Conservation (phyloP, 2,113 vertebrate genomes). For the Cyanoramphus novaezelandiae region DNA sequence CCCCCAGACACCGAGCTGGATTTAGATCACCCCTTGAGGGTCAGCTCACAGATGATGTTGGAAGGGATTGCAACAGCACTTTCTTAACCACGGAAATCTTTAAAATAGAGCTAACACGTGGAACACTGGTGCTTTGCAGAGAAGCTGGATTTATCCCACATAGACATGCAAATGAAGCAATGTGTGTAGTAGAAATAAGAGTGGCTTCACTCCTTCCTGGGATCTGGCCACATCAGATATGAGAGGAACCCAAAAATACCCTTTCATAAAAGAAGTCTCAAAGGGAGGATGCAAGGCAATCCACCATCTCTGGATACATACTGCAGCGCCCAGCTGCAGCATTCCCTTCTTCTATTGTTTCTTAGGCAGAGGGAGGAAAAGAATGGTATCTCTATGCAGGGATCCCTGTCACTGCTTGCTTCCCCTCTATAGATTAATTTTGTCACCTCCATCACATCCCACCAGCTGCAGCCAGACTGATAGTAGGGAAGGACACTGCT, state of each 20-base stretch:
- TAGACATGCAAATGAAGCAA: fast-evolving
- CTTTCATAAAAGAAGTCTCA: neutral
- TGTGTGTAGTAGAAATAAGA: neutral
- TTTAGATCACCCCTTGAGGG: neutral
- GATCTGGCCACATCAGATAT: neutral
- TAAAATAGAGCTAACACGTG: neutral
- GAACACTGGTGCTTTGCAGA: neutral
- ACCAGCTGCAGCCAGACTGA: neutral
- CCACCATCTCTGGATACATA: neutral
- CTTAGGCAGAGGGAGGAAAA: neutral
- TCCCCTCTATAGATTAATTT: neutral
- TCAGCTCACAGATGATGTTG: neutral
- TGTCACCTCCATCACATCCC: neutral
- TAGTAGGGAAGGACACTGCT: neutral
- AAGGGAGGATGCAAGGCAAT: neutral
- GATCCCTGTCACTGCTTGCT: neutral
- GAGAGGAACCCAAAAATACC: neutral
- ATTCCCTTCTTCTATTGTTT: neutral
- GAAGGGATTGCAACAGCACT: neutral
- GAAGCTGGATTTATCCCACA: neutral
- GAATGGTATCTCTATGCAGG: neutral
- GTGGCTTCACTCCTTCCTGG: neutral
- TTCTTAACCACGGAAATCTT: neutral
- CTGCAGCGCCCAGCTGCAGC: neutral
- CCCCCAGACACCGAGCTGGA: neutral